Base-by-base conservation (phyloP, 2,888 invertebrate species). In the Galerucella pusilla region DNA sequence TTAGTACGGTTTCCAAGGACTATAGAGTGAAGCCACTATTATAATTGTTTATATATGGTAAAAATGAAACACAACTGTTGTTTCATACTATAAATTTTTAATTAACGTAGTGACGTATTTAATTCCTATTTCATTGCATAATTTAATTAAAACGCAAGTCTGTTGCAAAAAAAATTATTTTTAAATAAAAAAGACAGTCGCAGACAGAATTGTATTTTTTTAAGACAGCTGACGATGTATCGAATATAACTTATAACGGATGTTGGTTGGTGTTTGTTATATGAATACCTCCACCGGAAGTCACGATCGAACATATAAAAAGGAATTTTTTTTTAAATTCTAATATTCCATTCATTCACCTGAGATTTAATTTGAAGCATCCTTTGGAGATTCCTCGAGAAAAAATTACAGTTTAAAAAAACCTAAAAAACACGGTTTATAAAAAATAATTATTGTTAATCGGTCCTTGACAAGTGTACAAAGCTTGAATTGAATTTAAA, bases 251-350 rank as follows among this genome's bases (percentile, higher is more conserved):
- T 73, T 79, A 70, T 74, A 81, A 79, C 81, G 81, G 81, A 81
- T 80, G 80, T 80, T 78, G 77, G 75, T 75, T 73, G 69, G 76
- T 78, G 76, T 78, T 77, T 72, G 75, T 77, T 76, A 72, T 68
- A 65, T 75, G 77, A 76, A 80, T 79, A 77, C 78, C 76, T 77
- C 75, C 76, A 71, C 77, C 81, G 81, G 81, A 81, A 80, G 80
- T 81, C 80, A 81, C 81, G 80, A 81, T 79, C 78, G 77, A 77
- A 79, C 73, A 81, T 75, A 72, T 77, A 74, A 68, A 69, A 71
- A 71, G 67, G 54, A 67, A 69, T 35, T 71, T 76, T 80, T 79
- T 80, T 79, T 76, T 75, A 72, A 68, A 76, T 76, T 77, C 75
- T 73, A 78, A 79, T 77, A 77, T 79, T 79, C 78, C 78, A 74